Evolutionary conservation across 37 sponge, comb jelly and placozoan species (phyloP), one percentile per base, ranked within the genome.

Genomic region (Aplysina aerophoba): DNA sequence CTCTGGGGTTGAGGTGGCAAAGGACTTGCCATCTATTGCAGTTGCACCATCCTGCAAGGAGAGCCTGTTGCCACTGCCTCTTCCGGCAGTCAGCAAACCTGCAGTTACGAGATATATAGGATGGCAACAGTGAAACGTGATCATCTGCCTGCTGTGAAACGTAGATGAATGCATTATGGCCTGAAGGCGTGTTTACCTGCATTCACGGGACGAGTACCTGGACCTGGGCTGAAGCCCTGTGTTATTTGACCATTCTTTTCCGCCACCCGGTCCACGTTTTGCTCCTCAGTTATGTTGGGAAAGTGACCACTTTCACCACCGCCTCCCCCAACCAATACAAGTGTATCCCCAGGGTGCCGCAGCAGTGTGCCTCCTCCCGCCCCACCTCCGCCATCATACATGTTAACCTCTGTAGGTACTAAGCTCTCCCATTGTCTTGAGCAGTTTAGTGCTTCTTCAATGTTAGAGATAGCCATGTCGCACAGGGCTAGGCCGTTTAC

Each of bases 301-400:
- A 41, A 41, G 1, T 25, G 21, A 21, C 5, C 53, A 41, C 53
- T 41, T 19, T 41, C 53, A 1, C 87, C 91, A 17, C 91, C 91
- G 33, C 91, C 91, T 50, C 91, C 91, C 4, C 68, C 84, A 31
- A 75, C 80, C 4, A 87, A 56, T 2, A 87, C 77, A n/a, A 72
- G 15, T 37, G 15, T 56, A 30, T 62, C 4, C 16, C 55, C 54
- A 16, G 40, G 13, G 16, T 84, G 55, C 24, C 85, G 28, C 2
- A 91, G 24, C 66, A 91, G 63, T 34, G 87, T 91, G 30, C 79
- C 87, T 40, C 91, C 91, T 57, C 91, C 91, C 67, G 84, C 91
- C 33, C 84, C 84, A 20, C 91, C 91, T 2, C 87, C 91, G 1
- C 91, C 91, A 68, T 12, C 61, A 24, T 16, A 39, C 28, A 16